Percentiles rank a stretch among this genome's conserved stretches.
Conservation (phyloP, 2,797 vertebrate species). For the Labroides dimidiatus region DNA sequence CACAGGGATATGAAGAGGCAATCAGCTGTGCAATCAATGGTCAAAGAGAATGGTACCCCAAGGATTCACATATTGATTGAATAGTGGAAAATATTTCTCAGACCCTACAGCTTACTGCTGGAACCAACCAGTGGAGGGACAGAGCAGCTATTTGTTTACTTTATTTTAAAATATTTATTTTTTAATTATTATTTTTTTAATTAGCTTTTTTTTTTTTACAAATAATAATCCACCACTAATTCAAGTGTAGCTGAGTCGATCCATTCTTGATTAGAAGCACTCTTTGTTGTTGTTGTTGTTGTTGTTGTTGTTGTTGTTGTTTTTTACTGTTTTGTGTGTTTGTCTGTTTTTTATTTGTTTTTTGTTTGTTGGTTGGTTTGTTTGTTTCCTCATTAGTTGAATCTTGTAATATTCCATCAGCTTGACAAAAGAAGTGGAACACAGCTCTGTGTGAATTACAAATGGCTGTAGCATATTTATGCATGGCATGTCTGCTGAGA, state of each 20-base stretch:
- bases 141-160: background rate
- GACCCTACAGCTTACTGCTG: background rate
- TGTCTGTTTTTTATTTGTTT: background rate
- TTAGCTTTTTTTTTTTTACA: background rate
- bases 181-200: too few species aligned
- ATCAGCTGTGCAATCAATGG: constrained; percentile 21
- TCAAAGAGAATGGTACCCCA: constrained; percentile 11
- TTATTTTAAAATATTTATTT: background rate
- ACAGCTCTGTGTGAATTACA: background rate
- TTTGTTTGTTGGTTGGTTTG: background rate
- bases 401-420: background rate
- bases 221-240: background rate
- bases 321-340: background rate
- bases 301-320: too few species aligned
- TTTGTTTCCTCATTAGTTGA: too few species aligned
- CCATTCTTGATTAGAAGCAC: background rate
- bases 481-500: background rate
- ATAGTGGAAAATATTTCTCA: constrained; percentile 1
- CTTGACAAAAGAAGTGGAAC: constrained; percentile 2
- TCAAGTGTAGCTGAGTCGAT: background rate
- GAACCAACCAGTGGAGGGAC: background rate
- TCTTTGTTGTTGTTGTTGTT: too few species aligned
- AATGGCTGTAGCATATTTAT: background rate
- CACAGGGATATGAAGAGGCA: constrained; percentile 26
- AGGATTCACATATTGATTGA: constrained; percentile 40